These are phyloP conservation scores for Psittacula cyanocephala DNA, from an alignment of 2,113 vertebrate species.

Conservation along the genomic window DNA sequence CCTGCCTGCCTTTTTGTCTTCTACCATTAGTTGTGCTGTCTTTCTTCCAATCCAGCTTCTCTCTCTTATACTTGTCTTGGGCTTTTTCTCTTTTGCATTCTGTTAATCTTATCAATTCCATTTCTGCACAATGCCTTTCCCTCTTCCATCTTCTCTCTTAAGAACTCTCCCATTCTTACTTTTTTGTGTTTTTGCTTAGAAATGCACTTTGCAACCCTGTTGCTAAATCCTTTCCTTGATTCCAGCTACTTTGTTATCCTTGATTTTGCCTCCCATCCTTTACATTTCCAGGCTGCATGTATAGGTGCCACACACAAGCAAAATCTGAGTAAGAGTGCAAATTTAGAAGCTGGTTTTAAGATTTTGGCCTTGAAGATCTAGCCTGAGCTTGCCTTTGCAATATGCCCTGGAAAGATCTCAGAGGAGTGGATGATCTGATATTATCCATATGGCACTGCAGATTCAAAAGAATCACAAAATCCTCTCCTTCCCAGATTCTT, in stretches of 20 bases:
- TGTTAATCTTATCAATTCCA: neutral
- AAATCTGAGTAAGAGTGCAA: neutral
- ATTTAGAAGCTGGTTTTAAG: slow-evolving; percentile 16
- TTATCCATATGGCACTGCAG: slow-evolving; percentile 56
- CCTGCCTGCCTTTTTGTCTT: neutral
- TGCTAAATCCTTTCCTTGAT: neutral
- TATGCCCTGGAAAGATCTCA: neutral
- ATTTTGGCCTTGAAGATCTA: slow-evolving; percentile 8
- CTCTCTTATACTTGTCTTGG: neutral
- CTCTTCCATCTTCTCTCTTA: neutral
- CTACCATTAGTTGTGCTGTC: neutral
- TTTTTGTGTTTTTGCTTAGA: neutral
- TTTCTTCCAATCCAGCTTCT: neutral
- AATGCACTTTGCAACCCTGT: neutral
- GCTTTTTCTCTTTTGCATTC: neutral
- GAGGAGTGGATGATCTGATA: slow-evolving; percentile 15
- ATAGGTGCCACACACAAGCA: neutral
- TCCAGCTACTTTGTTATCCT: neutral
- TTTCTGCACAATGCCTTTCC: neutral
- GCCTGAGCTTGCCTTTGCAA: neutral
- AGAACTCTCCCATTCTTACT: neutral
- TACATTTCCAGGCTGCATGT: neutral
- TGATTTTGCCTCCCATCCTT: neutral
- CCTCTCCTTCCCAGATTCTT: neutral
- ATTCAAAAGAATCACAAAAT: slow-evolving; percentile 43